phyloP scores from a whole-genome alignment of 1,140 invertebrate genomes.

The Asobara japonica region DNA sequence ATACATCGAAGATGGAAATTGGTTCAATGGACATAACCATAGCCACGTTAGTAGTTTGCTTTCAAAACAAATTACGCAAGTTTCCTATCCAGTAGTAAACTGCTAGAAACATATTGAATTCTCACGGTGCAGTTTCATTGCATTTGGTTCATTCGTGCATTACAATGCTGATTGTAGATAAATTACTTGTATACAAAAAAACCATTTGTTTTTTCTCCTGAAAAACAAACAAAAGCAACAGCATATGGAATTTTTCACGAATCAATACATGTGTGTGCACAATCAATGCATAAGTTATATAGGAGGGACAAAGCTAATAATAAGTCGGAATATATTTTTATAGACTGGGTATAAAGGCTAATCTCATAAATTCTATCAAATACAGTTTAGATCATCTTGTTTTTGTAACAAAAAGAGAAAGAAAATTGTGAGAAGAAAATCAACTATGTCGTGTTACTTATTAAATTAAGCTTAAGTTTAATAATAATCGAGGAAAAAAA shows the following conservation, averaged over 20 bases:
- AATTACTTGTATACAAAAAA: too few species aligned
- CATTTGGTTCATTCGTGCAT: too few species aligned
- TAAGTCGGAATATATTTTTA: slow-evolving; percentile 54
- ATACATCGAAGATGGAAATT: too few species aligned
- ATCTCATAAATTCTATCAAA: slow-evolving; percentile 20
- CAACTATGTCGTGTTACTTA: slow-evolving; percentile 32
- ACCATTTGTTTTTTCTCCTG: too few species aligned
- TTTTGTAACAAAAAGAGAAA: background rate
- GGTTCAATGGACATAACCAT: too few species aligned
- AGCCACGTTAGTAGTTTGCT: too few species aligned
- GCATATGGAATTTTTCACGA: slow-evolving; percentile 32
- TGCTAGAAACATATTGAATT: too few species aligned
- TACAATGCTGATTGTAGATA: too few species aligned
- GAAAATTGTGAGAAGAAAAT: background rate
- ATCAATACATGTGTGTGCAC: slow-evolving; percentile 30
- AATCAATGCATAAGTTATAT: slow-evolving; percentile 31
- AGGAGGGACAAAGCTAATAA: slow-evolving; percentile 37
- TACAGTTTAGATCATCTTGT: background rate
- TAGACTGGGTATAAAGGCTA: slow-evolving; percentile 56
- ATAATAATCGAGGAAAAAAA: slow-evolving; percentile 18
- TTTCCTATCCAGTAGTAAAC: too few species aligned
- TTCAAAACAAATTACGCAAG: too few species aligned
- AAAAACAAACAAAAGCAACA: too few species aligned
- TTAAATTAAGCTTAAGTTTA: slow-evolving; percentile 16
- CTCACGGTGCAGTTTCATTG: too few species aligned